These are phyloP conservation scores for Heliconius sara DNA, from an alignment of 2,888 invertebrate species.

Conservation along the genomic window DNA sequence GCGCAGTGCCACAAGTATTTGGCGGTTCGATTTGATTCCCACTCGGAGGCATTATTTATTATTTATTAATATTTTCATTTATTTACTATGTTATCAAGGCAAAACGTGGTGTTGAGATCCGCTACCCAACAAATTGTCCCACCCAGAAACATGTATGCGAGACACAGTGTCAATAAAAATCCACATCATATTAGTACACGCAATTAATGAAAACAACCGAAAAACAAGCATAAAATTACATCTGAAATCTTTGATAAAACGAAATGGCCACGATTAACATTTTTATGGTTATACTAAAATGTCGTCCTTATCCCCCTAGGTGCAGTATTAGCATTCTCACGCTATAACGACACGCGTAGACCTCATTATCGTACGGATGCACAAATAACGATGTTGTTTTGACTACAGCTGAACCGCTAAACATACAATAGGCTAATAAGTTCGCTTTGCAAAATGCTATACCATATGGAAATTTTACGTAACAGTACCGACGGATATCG, in stretches of 20 bases:
- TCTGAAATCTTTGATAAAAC: not conserved
- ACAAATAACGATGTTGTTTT: slow-evolving; percentile 61
- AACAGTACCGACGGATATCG: slow-evolving; percentile 58
- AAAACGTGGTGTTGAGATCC: too few relatives aligned
- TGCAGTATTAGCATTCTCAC: slow-evolving; percentile 39
- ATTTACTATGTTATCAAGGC: too few relatives aligned
- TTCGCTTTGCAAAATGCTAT: slow-evolving; percentile 65
- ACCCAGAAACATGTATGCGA: too few relatives aligned
- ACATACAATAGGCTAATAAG: slow-evolving; percentile 73
- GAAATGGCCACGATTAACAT: not conserved
- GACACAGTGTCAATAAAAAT: too few relatives aligned
- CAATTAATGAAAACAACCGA: slow-evolving; percentile 58
- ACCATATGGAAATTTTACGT: slow-evolving; percentile 71
- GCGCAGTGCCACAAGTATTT: too few relatives aligned
- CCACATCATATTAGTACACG: not conserved
- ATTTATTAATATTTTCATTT: too few relatives aligned
- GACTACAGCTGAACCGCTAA: slow-evolving; percentile 60
- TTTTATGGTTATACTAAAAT: slow-evolving; percentile 16
- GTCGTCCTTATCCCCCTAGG: slow-evolving; percentile 25
- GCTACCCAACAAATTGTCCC: too few relatives aligned
- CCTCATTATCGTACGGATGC: slow-evolving; percentile 61
- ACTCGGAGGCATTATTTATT: too few relatives aligned
- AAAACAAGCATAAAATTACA: slow-evolving; percentile 48
- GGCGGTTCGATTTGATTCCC: too few relatives aligned
- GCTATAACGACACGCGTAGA: slow-evolving; percentile 52